These are phyloP conservation scores for Lutjanus erythropterus DNA, from an alignment of 2,113 vertebrate species.

Conservation along the genomic window DNA sequence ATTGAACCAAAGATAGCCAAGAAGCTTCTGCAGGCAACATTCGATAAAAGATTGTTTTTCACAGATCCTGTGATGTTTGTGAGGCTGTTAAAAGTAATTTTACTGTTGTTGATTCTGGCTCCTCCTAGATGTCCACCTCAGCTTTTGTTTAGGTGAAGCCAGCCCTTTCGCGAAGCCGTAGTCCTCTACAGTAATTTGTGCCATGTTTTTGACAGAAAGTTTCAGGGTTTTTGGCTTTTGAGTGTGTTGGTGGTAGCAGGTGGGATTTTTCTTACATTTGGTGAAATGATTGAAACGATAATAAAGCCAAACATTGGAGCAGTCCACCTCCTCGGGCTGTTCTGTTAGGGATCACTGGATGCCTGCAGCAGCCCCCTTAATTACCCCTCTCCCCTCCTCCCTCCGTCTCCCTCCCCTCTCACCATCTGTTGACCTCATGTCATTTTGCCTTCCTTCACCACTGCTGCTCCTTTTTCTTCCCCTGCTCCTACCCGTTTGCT, in stretches of 20 bases:
- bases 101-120: not conserved
- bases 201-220: not conserved
- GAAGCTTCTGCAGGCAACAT: not conserved
- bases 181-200: not conserved
- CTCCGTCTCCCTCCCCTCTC: conserved; percentile 45
- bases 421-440: conserved; percentile 84
- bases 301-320: conserved; percentile 26
- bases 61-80: not conserved
- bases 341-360: conserved; percentile 40
- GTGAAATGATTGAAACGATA: conserved; percentile 11
- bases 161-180: not conserved
- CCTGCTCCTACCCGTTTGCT: conserved; percentile 51
- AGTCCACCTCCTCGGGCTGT: conserved; percentile 42
- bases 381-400: conserved; percentile 49
- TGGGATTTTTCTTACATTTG: conserved; percentile 20
- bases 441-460: conserved; percentile 73
- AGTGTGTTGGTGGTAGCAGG: conserved; percentile 29
- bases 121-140: not conserved
- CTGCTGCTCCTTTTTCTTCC: conserved; percentile 47
- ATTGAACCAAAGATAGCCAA: not conserved
- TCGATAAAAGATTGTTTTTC: not conserved
- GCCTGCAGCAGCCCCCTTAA: conserved; percentile 60
- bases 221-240: not conserved
- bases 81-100: not conserved
- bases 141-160: not conserved